Evolutionary conservation across 2,113 vertebrate genomes (phyloP).

Genomic region (Atrichornis clamosus): DNA sequence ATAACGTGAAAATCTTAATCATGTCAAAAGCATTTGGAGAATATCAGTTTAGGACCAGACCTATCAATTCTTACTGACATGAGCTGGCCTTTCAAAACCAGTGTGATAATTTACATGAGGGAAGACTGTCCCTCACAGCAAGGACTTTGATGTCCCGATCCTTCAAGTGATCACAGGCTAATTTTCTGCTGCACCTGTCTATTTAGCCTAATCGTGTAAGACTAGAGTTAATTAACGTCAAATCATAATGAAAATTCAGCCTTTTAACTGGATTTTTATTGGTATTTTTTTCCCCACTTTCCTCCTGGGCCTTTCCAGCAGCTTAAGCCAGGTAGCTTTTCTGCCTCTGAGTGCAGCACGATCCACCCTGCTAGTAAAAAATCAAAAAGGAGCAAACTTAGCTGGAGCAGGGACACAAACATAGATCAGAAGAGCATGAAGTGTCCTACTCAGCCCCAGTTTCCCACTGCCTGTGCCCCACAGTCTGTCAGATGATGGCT

Average conservation of each 20-base stretch:
- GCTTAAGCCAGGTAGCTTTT: not conserved
- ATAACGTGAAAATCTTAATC: constrained; percentile 34
- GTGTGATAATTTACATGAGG: not conserved
- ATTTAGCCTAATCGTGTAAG: not conserved
- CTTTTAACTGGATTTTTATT: not conserved
- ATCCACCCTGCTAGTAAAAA: not conserved
- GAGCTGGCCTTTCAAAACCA: not conserved
- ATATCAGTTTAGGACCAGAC: not conserved
- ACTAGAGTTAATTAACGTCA: not conserved
- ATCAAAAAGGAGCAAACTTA: not conserved
- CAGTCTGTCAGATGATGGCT: not conserved
- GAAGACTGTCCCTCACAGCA: not conserved
- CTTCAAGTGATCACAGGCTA: not conserved
- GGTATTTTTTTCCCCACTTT: not conserved
- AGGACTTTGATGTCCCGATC: not conserved
- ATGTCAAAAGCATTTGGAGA: not conserved
- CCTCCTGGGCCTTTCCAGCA: not conserved
- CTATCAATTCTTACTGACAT: not conserved
- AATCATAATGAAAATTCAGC: not conserved
- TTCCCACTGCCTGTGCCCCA: not conserved
- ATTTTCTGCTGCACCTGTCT: not conserved
- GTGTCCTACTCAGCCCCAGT: not conserved
- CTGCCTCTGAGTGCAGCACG: not conserved
- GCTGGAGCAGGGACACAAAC: not conserved
- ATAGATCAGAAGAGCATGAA: not conserved